Evolutionary conservation across 2,113 vertebrate genomes (phyloP).

Genomic region (Urocynchramus pylzowi): DNA sequence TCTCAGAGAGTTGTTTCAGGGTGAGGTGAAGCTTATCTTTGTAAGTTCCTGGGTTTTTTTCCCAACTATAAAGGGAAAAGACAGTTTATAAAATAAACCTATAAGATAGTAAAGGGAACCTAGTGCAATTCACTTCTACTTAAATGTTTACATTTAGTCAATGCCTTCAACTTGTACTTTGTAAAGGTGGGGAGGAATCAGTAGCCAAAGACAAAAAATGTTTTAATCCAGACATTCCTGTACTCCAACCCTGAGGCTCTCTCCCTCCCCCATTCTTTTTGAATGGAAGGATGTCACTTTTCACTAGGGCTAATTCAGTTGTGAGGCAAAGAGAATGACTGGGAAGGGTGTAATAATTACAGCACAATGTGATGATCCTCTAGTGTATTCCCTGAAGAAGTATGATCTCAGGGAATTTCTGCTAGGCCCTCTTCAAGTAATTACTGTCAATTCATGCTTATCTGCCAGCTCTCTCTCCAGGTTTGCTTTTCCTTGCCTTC

Average conservation of each 20-base stretch:
- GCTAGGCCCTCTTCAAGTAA: constrained; percentile 47
- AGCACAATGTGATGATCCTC: constrained; percentile 31
- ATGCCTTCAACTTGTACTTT: neutral
- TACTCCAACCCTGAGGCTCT: neutral
- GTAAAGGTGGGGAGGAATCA: neutral
- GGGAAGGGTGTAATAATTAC: constrained; percentile 49
- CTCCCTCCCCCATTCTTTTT: neutral
- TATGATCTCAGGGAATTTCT: constrained; percentile 58
- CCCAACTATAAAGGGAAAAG: neutral
- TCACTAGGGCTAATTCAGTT: constrained; percentile 5
- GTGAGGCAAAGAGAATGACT: neutral
- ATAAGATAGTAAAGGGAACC: neutral
- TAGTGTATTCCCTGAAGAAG: constrained; percentile 43
- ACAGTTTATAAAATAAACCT: too few relatives aligned
- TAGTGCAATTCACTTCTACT: neutral
- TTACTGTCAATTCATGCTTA: constrained; percentile 65
- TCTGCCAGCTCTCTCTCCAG: constrained; percentile 43
- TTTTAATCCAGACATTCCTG: neutral
- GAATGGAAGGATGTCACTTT: constrained; percentile 18
- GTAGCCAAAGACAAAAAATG: neutral
- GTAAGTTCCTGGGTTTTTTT: neutral
- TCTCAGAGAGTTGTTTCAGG: neutral
- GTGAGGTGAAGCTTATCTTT: neutral
- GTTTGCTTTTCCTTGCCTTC: constrained; percentile 7
- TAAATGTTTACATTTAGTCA: neutral